Conservation (phyloP, 2,797 vertebrate genomes). For the Phataginus tetradactyla region DNA sequence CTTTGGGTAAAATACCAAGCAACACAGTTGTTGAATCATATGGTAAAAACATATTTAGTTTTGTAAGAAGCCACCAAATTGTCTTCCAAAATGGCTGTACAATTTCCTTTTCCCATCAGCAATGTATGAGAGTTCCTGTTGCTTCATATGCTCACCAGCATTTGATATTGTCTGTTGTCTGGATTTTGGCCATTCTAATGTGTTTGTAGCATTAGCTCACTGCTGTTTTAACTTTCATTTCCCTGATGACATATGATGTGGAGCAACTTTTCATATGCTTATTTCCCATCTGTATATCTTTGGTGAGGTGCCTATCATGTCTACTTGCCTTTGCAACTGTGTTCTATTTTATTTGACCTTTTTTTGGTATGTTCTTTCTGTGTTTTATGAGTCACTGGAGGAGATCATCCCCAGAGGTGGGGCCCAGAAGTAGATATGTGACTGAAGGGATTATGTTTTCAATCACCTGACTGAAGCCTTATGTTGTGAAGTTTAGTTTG, state of each 20-base stretch:
- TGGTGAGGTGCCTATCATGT: not conserved
- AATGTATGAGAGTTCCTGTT: not conserved
- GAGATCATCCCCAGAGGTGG: not conserved
- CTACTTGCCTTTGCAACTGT: too few species aligned
- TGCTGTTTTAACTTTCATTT: not conserved
- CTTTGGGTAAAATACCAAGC: not conserved
- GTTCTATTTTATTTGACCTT: too few species aligned
- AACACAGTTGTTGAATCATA: not conserved
- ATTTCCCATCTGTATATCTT: not conserved
- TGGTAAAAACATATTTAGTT: not conserved
- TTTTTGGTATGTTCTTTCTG: not conserved
- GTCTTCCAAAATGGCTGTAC: not conserved
- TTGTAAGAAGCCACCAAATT: not conserved
- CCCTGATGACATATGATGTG: not conserved
- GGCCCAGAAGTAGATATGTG: not conserved
- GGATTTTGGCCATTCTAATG: not conserved
- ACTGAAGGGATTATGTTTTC: not conserved
- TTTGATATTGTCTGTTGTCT: not conserved
- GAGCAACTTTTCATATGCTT: not conserved
- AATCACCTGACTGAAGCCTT: not conserved
- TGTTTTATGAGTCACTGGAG: not conserved
- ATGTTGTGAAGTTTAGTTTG: not conserved
- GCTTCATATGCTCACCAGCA: not conserved
- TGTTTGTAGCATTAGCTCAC: fast-evolving
- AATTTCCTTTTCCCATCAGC: too few species aligned